phyloP scores from a whole-genome alignment of 1,140 invertebrate genomes.

The Onthophagus taurus region DNA sequence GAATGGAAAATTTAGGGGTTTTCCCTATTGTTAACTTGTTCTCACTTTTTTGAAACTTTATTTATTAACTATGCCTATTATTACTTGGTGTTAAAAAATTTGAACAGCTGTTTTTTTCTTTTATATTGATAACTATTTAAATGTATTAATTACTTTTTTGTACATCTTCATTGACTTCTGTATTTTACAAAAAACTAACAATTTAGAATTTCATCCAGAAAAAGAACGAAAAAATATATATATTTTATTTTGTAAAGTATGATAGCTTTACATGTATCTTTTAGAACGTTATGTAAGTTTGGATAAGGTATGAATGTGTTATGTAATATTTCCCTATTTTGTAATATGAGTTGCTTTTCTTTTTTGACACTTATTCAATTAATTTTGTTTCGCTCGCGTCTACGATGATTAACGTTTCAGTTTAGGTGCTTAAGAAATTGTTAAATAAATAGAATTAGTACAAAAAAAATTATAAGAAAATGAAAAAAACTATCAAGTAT shows the following conservation, averaged over 20 bases:
- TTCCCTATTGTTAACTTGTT: no score
- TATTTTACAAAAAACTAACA: background rate
- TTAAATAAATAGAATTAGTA: background rate
- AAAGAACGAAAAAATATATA: background rate
- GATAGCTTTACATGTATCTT: constrained; percentile 9
- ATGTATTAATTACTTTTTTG: constrained; percentile 4
- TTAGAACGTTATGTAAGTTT: background rate
- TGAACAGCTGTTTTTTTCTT: background rate
- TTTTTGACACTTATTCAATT: constrained; percentile 3
- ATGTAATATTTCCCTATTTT: constrained; percentile 11
- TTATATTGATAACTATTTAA: background rate
- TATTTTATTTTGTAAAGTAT: constrained; percentile 7
- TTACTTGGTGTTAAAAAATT: background rate
- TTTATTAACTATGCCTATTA: background rate
- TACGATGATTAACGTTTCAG: no score
- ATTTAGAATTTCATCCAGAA: constrained; percentile 5
- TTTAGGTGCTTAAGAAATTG: no score
- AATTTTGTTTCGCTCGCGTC: no score
- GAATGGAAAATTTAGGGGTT: no score
- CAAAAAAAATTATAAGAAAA: no score
- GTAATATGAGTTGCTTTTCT: background rate
- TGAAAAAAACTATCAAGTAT: no score
- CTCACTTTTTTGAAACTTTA: no score
- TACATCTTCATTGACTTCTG: background rate
- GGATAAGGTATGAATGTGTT: background rate